Evolutionary conservation across 2,888 invertebrate genomes (phyloP).

Genomic region (Pediacus dermestoides): DNA sequence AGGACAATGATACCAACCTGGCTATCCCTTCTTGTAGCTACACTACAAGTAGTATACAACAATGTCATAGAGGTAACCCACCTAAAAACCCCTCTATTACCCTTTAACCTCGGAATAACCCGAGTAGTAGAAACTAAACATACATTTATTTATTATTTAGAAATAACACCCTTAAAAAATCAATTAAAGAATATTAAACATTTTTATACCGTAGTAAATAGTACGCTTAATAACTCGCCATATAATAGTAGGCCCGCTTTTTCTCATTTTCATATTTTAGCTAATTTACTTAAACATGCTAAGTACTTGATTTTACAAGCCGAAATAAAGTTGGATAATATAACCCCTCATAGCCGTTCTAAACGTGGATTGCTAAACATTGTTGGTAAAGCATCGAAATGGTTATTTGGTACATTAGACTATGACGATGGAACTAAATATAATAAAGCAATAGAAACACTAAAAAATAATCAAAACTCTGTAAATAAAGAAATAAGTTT

Average conservation of each 20-base stretch:
- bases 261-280: not conserved
- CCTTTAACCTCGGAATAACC: slow-evolving; percentile 11
- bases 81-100: slow-evolving; percentile 7
- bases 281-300: not conserved
- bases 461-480: no score
- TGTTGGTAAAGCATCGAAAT: slow-evolving; percentile 1
- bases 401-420: slow-evolving; percentile 8
- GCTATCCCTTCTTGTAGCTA: not conserved
- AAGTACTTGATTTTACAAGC: not conserved
- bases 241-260: not conserved
- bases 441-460: slow-evolving; percentile 4
- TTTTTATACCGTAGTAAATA: slow-evolving; percentile 12
- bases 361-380: not conserved
- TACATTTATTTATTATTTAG: slow-evolving; percentile 19
- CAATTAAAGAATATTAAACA: slow-evolving; percentile 12
- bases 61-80: not conserved
- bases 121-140: slow-evolving; percentile 10
- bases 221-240: slow-evolving; percentile 4
- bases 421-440: slow-evolving; percentile 1
- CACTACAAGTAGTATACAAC: not conserved
- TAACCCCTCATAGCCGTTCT: not conserved
- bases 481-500: no score
- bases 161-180: slow-evolving; percentile 12
- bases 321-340: not conserved
- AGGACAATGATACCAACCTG: not conserved